A percentile compares a stretch with the other conserved stretches of the same genome.
Evolutionary conservation across 1,140 invertebrate genomes (phyloP).

Genomic region (Aphaenogaster ashmeadi): DNA sequence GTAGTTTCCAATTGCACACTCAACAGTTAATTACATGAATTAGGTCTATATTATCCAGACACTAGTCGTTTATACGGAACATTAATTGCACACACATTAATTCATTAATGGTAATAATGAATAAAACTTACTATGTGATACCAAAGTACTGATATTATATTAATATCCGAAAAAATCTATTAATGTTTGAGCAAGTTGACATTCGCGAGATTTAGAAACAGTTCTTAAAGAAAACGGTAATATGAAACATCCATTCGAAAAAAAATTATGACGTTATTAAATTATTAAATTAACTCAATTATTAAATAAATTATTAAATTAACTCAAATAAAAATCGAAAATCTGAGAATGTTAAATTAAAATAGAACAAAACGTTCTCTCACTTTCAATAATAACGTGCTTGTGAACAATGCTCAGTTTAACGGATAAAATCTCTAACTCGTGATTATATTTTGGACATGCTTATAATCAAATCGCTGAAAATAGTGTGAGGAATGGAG

Average conservation of each 20-base stretch:
- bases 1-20: slow-evolving; percentile 73
- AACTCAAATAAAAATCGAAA: background rate
- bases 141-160: background rate
- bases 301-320: too few species aligned
- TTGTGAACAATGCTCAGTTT: too few species aligned
- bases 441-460: too few species aligned
- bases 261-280: background rate
- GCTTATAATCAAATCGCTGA: too few species aligned
- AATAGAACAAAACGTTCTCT: too few species aligned
- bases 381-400: too few species aligned
- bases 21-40: slow-evolving; percentile 31
- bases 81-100: background rate
- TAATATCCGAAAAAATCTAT: background rate
- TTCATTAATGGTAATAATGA: background rate
- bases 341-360: background rate
- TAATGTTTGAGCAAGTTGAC: background rate
- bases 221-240: background rate
- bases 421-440: too few species aligned
- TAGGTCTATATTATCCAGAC: slow-evolving; percentile 3
- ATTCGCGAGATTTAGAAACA: background rate
- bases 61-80: background rate
- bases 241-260: background rate
- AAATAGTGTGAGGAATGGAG: too few species aligned
- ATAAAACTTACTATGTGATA: background rate
- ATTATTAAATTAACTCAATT: too few species aligned